Evolutionary conservation across 2,888 invertebrate species (phyloP).

Genomic region (Dastarcus helophoroides): DNA sequence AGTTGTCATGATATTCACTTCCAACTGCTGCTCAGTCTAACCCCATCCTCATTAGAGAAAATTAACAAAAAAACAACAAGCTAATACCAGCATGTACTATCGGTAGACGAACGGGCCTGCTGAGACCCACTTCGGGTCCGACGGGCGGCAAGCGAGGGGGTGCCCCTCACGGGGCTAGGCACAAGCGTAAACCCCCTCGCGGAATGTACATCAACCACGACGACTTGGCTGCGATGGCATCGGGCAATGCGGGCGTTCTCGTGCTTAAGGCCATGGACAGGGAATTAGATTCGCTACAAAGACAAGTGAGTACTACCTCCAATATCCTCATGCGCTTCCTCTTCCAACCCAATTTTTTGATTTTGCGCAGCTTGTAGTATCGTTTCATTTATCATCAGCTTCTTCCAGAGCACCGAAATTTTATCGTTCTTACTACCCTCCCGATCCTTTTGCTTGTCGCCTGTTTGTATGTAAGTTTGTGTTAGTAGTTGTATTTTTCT

Average conservation of each 20-base stretch:
- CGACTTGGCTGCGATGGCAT: conserved; percentile 86
- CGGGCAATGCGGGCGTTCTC: conserved; percentile 60
- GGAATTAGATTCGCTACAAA: conserved; percentile 86
- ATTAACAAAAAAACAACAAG: conserved; percentile 3
- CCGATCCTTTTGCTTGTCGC: too few species aligned
- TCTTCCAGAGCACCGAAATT: too few species aligned
- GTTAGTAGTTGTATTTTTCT: too few species aligned
- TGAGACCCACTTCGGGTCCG: conserved; percentile 69
- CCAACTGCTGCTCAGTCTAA: too few species aligned
- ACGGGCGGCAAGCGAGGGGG: conserved; percentile 45
- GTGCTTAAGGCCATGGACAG: conserved; percentile 87
- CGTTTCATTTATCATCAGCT: too few species aligned
- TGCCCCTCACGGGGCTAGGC: conserved; percentile 36
- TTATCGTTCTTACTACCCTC: too few species aligned
- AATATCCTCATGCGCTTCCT: neutral
- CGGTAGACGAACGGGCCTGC: conserved; percentile 64
- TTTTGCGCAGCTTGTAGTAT: too few species aligned
- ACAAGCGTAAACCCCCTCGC: conserved; percentile 81
- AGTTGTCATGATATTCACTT: too few species aligned
- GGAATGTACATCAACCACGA: conserved; percentile 98
- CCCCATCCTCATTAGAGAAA: too few species aligned
- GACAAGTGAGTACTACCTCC: conserved; percentile 73
- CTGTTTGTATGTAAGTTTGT: too few species aligned
- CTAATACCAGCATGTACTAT: conserved; percentile 21
- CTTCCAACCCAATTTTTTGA: neutral